Evolutionary conservation across 2,888 invertebrate species (phyloP), one percentile per base, ranked within the genome.

Genomic region (Pristionchus maxplancki): DNA sequence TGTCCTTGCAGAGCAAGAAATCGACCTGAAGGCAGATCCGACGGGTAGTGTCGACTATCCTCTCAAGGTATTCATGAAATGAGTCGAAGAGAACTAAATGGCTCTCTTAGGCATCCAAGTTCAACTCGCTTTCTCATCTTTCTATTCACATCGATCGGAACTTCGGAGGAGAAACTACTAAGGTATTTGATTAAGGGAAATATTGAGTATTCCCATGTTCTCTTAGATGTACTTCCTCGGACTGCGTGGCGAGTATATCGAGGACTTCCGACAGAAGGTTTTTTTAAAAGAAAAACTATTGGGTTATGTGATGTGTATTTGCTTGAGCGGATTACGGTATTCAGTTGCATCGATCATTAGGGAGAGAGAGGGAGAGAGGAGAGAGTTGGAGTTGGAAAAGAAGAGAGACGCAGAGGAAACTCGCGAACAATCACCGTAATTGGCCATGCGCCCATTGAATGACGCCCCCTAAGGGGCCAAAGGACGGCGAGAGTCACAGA

Each of bases 81-180:
- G 5, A 20, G 17, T 53, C 31, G 24, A 28, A 34, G 15, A 34
- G 9, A 31, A 37, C 13, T 13, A 20, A 71, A 9, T 71, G 0
- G 9, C n/a, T 8, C 58, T 58, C 9, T 58, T 90, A 97, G 95
- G 96, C 97, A 89, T 97, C 97, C 0, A 97, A 97, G 92, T 99
- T 99, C 95, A 97, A 97, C 88, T 97, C 97, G 50, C 97, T 98
- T 9, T 96, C 97, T 93, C 97, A 98, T 95, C 96, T 99, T 90
- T 97, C 97, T 5, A 96, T 99, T 93, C 97, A 98, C 95, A 97
- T 99, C 95, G 40, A 44, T 28, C 83, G 88, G 6, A 92, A 91
- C 67, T 97, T 97, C 95, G 98, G 98, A 37, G 96, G 96, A 31
- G 97, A 97, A n/a, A 96, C 95, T 85, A 97, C 97, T 1, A 89